Conservation (phyloP, 2,113 vertebrate genomes). For the Bufo gargarizans region DNA sequence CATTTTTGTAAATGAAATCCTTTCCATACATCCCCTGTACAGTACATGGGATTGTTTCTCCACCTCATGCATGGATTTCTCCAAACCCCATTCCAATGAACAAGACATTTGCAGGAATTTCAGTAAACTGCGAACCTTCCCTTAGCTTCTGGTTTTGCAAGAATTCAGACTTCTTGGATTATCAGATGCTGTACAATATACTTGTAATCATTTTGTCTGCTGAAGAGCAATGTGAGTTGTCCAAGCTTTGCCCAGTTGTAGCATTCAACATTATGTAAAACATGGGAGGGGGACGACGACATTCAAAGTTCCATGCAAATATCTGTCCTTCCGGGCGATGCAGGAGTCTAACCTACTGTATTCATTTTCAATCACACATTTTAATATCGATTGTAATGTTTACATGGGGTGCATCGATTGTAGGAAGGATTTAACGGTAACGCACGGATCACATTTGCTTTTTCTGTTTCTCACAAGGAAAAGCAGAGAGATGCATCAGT, state of each 20-base stretch:
- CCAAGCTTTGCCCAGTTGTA: background rate
- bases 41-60: no score
- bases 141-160: no score
- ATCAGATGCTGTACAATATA: background rate
- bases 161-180: background rate
- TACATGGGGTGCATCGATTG: background rate
- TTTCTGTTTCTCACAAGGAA: background rate
- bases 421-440: background rate
- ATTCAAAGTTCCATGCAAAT: background rate
- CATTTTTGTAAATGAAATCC: no score
- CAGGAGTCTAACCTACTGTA: background rate
- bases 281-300: background rate
- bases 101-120: no score
- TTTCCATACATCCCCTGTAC: no score
- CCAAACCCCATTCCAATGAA: no score
- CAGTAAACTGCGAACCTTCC: background rate
- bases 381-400: background rate
- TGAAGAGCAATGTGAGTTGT: background rate
- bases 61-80: no score
- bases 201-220: background rate
- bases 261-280: background rate
- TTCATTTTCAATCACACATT: background rate
- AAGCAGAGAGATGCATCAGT: background rate
- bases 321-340: background rate
- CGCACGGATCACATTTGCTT: background rate